phyloP scores from a whole-genome alignment of 2,888 invertebrate species.

The Philopedon plagiatum region DNA sequence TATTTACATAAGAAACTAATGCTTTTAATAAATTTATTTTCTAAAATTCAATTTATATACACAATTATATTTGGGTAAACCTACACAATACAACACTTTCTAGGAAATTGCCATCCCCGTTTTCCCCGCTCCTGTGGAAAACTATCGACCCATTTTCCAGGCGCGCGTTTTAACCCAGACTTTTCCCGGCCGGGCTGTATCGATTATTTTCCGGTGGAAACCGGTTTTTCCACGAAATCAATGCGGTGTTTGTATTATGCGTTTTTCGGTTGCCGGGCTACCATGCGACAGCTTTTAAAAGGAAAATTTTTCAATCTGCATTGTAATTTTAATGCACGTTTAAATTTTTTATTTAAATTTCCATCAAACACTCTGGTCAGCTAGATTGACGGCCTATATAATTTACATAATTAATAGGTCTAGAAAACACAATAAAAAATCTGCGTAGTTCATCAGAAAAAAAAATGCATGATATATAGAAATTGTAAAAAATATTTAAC shows the following conservation, averaged over 20 bases:
- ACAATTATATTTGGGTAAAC: too few species aligned
- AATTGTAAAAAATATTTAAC: too few species aligned
- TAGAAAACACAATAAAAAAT: too few species aligned
- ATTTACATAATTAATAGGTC: neutral
- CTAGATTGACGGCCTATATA: neutral
- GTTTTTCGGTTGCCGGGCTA: conserved; percentile 47
- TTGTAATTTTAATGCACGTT: conserved; percentile 28
- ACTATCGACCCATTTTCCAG: conserved; percentile 44
- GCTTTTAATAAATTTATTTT: too few species aligned
- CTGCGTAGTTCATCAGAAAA: neutral
- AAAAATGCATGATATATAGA: too few species aligned
- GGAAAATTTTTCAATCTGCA: conserved; percentile 34
- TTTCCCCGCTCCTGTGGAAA: conserved; percentile 39
- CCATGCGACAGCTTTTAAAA: conserved; percentile 11
- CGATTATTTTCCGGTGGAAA: conserved; percentile 64
- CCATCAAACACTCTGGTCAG: neutral
- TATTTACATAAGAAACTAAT: too few species aligned
- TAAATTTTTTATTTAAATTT: conserved; percentile 11
- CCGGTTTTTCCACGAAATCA: conserved; percentile 66
- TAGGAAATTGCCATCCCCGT: neutral
- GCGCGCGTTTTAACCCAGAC: conserved; percentile 54
- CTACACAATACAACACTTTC: neutral
- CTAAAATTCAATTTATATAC: too few species aligned
- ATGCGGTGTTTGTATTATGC: conserved; percentile 58
- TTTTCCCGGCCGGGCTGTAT: conserved; percentile 59